Evolutionary conservation across 2,888 invertebrate genomes (phyloP).

Genomic region (Eilema caniola): DNA sequence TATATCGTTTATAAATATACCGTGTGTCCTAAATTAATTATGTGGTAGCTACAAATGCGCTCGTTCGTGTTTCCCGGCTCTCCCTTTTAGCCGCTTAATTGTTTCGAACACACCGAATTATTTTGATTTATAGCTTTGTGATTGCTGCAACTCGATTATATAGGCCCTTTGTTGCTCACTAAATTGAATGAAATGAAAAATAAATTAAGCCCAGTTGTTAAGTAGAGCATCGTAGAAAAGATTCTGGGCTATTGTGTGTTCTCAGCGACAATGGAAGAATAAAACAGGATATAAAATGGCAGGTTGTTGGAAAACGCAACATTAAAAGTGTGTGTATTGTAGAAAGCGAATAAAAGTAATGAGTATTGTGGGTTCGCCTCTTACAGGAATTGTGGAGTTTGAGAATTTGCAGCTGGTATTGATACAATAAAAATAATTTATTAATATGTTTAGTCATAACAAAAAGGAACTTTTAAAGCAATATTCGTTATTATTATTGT

Average conservation of each 20-base stretch:
- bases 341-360: slow-evolving; percentile 26
- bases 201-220: slow-evolving; percentile 74
- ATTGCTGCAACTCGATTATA: slow-evolving; percentile 85
- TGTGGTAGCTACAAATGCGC: slow-evolving; percentile 44
- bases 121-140: slow-evolving; percentile 86
- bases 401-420: slow-evolving; percentile 3
- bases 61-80: slow-evolving; percentile 60
- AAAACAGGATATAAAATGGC: slow-evolving; percentile 35
- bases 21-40: slow-evolving; percentile 48
- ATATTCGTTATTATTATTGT: background rate
- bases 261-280: slow-evolving; percentile 41
- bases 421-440: background rate
- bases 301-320: slow-evolving; percentile 28
- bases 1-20: slow-evolving; percentile 31
- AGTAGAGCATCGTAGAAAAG: slow-evolving; percentile 59
- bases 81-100: slow-evolving; percentile 76
- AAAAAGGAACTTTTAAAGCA: background rate
- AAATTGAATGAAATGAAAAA: slow-evolving; percentile 84
- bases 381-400: background rate
- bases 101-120: slow-evolving; percentile 80
- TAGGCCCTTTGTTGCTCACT: slow-evolving; percentile 72
- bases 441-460: background rate
- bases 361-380: background rate
- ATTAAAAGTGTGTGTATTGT: slow-evolving; percentile 30
- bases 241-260: slow-evolving; percentile 56